Percentiles rank a stretch among this genome's conserved stretches.
phyloP scores from a whole-genome alignment of 1,140 invertebrate species.

The Zaprionus ornatus region DNA sequence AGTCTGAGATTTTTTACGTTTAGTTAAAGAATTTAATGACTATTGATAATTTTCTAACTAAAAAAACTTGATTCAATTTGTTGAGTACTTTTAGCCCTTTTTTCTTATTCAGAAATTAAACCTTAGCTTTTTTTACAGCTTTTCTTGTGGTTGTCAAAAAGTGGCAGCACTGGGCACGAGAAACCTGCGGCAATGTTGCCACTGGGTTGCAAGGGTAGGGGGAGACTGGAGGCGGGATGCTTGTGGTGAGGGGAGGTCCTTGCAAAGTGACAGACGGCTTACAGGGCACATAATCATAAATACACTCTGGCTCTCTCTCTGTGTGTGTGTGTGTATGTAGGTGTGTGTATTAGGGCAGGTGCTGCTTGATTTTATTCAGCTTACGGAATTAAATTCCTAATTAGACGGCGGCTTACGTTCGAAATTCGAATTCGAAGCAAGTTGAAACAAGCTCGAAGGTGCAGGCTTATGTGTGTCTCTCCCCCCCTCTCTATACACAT shows the following conservation, averaged over 20 bases:
- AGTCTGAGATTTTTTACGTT: no score
- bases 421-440: background rate
- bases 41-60: no score
- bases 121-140: background rate
- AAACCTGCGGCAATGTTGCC: constrained; percentile 1
- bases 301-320: background rate
- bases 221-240: background rate
- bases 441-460: background rate
- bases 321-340: background rate
- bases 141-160: constrained; percentile 1
- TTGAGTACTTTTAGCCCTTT: no score
- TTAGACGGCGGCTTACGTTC: background rate
- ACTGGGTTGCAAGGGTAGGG: background rate
- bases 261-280: background rate
- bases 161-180: background rate
- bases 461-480: background rate
- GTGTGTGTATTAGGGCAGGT: constrained; percentile 4
- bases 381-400: background rate
- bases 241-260: background rate
- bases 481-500: background rate
- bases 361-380: background rate
- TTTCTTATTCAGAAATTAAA: no score
- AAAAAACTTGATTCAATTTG: no score
- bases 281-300: constrained; percentile 4
- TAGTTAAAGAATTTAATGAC: no score